Base-by-base conservation (phyloP, 2,888 invertebrate genomes). In the Autographa pulchrina region DNA sequence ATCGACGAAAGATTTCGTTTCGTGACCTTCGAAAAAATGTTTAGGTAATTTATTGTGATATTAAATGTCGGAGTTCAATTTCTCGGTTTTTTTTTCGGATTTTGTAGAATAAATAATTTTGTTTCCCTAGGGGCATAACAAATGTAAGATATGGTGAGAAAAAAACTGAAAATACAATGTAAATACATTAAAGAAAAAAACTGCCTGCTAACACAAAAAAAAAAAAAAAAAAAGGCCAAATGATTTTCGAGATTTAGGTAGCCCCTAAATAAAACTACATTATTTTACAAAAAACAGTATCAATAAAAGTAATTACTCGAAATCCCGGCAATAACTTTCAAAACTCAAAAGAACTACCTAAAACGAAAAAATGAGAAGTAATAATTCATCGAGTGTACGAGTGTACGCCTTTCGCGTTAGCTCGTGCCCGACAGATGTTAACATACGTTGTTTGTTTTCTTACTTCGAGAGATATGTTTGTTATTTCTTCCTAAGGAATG, bases 401-500 rank as follows among this genome's bases (percentile, higher is more conserved):
- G 86, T 91, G 74, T 80, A 81, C 83, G 70, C 61, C 70, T 68
- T 78, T 69, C 68, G 65, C 62, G 43, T 77, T 73, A 91, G 88
- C 93, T 84, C 94, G 93, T 92, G 94, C 91, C 63, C 88, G 91
- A 95, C 96, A 95, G 95, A 95, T 96, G 96, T 94, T 94, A 95
- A 94, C 96, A 95, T 90, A 94, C 93, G 94, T 91, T 94, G 95
- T 95, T 95, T 95, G 95, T 95, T 95, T 94, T 94, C 94, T 91
- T 94, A 92, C 92, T 93, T 92, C 91, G 90, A 92, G 92, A 94
- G 94, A 95, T 94, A 94, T 95, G 95, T 95, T 94, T 95, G 93
- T 95, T 94, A 90, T 93, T 94, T 92, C 91, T 90, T 87, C 84
- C 78, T 72, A 86, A 88, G 90, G 89, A 90, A 89, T 87, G 90